A percentile compares a stretch with the other conserved stretches of the same genome.
These are phyloP conservation scores for Sicus ferrugineus DNA, from an alignment of 2,888 invertebrate species.

Conservation along the genomic window DNA sequence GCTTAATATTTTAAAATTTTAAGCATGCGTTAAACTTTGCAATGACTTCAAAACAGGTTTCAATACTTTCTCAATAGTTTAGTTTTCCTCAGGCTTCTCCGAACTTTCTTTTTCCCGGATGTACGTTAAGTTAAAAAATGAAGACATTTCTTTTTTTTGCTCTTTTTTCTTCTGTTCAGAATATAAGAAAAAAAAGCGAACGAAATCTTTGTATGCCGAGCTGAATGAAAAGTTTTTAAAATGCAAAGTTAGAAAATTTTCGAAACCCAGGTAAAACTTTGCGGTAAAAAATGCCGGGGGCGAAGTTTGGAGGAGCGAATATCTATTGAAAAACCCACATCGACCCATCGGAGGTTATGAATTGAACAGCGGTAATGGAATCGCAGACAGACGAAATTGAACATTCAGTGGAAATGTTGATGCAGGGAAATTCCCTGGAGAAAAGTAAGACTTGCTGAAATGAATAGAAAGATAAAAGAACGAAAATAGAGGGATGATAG, in stretches of 20 bases:
- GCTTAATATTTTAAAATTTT: too few relatives aligned
- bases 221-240: slow-evolving; percentile 19
- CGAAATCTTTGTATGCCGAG: background rate
- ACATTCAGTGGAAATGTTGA: too few relatives aligned
- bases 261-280: background rate
- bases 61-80: background rate
- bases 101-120: background rate
- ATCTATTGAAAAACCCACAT: too few relatives aligned
- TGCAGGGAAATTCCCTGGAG: background rate
- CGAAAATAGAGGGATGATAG: background rate
- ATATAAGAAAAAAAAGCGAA: too few relatives aligned
- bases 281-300: background rate
- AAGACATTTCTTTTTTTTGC: background rate
- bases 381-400: too few relatives aligned
- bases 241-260: slow-evolving; percentile 18
- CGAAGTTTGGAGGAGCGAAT: background rate
- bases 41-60: background rate
- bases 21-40: too few relatives aligned
- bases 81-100: too few relatives aligned
- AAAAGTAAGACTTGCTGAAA: background rate
- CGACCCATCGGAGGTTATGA: too few relatives aligned
- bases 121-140: background rate
- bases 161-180: background rate
- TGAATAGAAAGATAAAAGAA: slow-evolving; percentile 8
- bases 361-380: too few relatives aligned